Percentiles rank a stretch among this genome's conserved stretches.
These are phyloP conservation scores for Bugulina stolonifera DNA, from an alignment of 2,888 invertebrate genomes.

Conservation along the genomic window DNA sequence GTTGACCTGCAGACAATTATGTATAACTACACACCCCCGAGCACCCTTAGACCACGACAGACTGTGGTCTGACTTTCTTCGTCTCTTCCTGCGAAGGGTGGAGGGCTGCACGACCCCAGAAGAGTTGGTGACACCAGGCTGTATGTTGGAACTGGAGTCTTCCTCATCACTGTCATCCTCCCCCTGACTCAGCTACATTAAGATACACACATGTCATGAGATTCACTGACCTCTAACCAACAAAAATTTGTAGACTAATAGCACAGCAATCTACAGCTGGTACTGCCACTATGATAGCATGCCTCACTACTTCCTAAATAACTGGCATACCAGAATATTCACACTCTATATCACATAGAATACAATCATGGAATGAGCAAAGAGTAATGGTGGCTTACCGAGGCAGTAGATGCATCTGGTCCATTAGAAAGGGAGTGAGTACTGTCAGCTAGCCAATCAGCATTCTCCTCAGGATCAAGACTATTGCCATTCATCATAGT, in stretches of 20 bases:
- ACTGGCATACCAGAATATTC: no score
- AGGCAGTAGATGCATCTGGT: not conserved
- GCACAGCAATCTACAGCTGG: no score
- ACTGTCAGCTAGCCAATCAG: conserved; percentile 17
- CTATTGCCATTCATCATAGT: not conserved
- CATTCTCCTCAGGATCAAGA: not conserved
- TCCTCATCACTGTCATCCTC: conserved; percentile 23
- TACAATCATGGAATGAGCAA: not conserved
- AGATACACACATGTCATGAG: not conserved
- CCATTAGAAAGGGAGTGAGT: conserved; percentile 4
- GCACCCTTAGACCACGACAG: conserved; percentile 45
- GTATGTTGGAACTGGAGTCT: not conserved
- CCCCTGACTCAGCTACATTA: not conserved
- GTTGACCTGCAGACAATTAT: no score
- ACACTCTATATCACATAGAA: no score
- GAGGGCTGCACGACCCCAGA: not conserved
- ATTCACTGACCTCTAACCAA: not conserved
- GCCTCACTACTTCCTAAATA: no score
- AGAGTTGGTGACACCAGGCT: not conserved
- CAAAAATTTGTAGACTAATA: no score
- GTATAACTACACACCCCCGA: conserved; percentile 43
- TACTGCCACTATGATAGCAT: no score
- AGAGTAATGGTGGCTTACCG: not conserved
- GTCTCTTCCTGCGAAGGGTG: not conserved
- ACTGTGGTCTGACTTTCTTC: not conserved